Conservation (phyloP, 2,888 invertebrate species). For the Callyntrura sp. region DNA sequence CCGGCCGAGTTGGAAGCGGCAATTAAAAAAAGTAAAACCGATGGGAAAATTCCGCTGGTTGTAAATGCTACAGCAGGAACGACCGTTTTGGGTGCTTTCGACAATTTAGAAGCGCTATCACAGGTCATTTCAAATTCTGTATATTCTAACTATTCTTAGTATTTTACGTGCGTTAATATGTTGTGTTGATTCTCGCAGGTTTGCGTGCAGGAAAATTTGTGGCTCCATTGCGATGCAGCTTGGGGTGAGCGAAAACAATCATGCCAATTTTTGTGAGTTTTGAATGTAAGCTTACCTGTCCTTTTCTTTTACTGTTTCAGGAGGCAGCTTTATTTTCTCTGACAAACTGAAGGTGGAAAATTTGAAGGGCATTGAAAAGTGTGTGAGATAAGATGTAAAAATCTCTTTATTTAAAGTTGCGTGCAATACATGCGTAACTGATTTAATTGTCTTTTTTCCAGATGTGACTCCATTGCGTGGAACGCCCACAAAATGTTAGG, state of each 20-base stretch:
- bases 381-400: constrained; percentile 75
- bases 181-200: constrained; percentile 85
- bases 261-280: not conserved
- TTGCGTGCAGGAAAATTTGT: constrained; percentile 89
- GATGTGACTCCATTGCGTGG: constrained; percentile 93
- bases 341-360: constrained; percentile 87
- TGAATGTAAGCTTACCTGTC: not conserved
- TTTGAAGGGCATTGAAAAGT: constrained; percentile 90
- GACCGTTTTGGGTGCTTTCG: constrained; percentile 94
- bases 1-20: constrained; percentile 88
- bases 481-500: constrained; percentile 95
- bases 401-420: too few relatives aligned
- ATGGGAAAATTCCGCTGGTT: constrained; percentile 88
- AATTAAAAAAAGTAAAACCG: constrained; percentile 86
- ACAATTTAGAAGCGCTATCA: constrained; percentile 90
- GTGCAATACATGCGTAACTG: too few relatives aligned
- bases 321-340: constrained; percentile 90
- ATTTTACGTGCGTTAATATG: too few relatives aligned
- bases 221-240: constrained; percentile 95
- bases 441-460: constrained; percentile 84
- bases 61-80: constrained; percentile 93
- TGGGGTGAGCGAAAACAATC: constrained; percentile 87
- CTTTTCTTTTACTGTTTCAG: not conserved
- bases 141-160: too few relatives aligned
- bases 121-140: constrained; percentile 84